Conservation (phyloP, 2,888 invertebrate species). For the Leucophora obtusa region DNA sequence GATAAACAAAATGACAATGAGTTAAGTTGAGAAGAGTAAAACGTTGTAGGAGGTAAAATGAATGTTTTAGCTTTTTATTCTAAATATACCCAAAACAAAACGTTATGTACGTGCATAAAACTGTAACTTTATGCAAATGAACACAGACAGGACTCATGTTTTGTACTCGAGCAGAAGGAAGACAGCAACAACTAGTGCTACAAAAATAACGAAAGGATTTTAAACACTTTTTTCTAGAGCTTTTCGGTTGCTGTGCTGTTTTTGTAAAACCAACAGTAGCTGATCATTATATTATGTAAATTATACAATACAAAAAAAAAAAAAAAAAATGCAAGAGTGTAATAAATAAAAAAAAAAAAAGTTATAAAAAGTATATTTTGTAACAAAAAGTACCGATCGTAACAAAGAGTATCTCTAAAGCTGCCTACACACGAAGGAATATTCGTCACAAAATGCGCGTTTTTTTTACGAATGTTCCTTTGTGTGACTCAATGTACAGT, state of each 20-base stretch:
- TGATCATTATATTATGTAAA: too few relatives aligned
- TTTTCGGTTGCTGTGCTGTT: background rate
- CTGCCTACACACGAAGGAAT: too few relatives aligned
- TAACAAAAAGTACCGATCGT: too few relatives aligned
- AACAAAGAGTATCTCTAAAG: too few relatives aligned
- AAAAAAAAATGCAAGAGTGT: too few relatives aligned
- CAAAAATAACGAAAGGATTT: background rate
- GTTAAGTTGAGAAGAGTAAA: background rate
- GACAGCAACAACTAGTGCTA: background rate
- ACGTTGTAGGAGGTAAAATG: background rate
- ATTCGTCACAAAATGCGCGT: too few relatives aligned
- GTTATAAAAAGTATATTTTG: too few relatives aligned
- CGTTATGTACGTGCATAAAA: slow-evolving; percentile 14
- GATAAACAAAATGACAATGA: slow-evolving; percentile 17
- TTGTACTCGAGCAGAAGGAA: background rate
- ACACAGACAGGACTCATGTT: background rate
- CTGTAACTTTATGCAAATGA: slow-evolving; percentile 53
- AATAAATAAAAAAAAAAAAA: too few relatives aligned
- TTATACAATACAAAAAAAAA: too few relatives aligned
- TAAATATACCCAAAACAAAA: background rate
- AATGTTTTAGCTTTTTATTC: background rate
- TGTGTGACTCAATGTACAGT: too few relatives aligned
- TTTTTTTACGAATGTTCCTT: too few relatives aligned
- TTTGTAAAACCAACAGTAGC: too few relatives aligned
- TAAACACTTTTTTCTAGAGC: background rate